Percentiles rank a stretch among this genome's conserved stretches.
These are phyloP conservation scores for Drosophila borealis DNA, from an alignment of 2,888 invertebrate species.

Conservation along the genomic window DNA sequence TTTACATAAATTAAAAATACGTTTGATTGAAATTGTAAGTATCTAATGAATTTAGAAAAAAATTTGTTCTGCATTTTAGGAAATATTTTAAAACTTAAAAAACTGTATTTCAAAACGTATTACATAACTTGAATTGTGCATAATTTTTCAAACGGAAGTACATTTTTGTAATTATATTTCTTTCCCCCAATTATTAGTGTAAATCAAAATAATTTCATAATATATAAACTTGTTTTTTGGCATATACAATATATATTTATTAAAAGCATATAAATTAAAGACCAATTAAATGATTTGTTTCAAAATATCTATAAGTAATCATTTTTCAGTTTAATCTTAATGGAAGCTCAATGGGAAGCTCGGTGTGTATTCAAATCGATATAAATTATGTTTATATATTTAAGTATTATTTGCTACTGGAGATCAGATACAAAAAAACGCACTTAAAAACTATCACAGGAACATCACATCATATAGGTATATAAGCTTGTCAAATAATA, in stretches of 20 bases:
- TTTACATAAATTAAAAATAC: too few relatives aligned
- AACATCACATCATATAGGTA: slow-evolving; percentile 69
- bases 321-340: slow-evolving; percentile 19
- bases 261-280: slow-evolving; percentile 6
- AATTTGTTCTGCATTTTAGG: too few relatives aligned
- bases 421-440: slow-evolving; percentile 70
- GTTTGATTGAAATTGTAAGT: too few relatives aligned
- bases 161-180: too few relatives aligned
- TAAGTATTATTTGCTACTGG: slow-evolving; percentile 50
- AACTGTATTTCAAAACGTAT: too few relatives aligned
- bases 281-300: slow-evolving; percentile 8
- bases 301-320: slow-evolving; percentile 16
- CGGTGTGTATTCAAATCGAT: slow-evolving; percentile 17
- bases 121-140: too few relatives aligned
- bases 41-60: too few relatives aligned
- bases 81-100: too few relatives aligned
- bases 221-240: neutral
- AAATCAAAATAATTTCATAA: neutral
- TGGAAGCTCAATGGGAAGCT: slow-evolving; percentile 63
- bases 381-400: slow-evolving; percentile 40
- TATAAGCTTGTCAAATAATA: slow-evolving; percentile 15
- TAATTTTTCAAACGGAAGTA: too few relatives aligned
- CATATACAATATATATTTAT: slow-evolving; percentile 1
- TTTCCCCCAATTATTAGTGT: too few relatives aligned
- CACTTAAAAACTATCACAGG: slow-evolving; percentile 84